Evolutionary conservation across 2,888 invertebrate species (phyloP), one percentile per base, ranked within the genome.

Genomic region (Eledone cirrhosa): DNA sequence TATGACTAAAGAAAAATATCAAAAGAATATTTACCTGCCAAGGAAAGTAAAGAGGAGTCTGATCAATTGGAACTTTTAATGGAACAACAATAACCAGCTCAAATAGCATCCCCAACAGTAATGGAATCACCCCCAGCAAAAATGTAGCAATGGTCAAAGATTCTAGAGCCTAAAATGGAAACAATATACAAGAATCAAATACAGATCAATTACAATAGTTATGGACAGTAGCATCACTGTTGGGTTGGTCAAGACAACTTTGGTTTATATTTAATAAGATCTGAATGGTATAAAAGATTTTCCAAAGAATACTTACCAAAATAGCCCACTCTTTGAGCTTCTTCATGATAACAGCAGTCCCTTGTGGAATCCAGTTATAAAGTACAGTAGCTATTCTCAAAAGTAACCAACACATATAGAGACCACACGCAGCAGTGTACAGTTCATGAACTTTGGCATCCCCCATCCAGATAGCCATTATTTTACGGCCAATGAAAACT

Each of bases 351-450:
- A 89, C 95, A 0, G 94, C 93, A 78, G 96, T 94, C 0, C 98
- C 98, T 86, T 95, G 95, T 0, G 97, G 97, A 84, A 97, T 92
- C 95, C 98, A 96, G 83, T 95, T 95, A 77, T 94, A 93, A 29
- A 96, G 93, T 67, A 98, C 92, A 14, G 95, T 94, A 29, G 95
- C 92, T 24, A 95, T 95, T 53, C 97, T 94, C 0, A 96, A 94
- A n/a, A 94, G 92, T 81, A 98, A 93, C 98, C 98, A 98, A 91
- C 97, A 97, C 24, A 97, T 93, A 91, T 99, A 99, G 83, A 97
- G 94, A 8, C 99, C 96, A 89, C 95, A 95, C 0, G 98, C 97
- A 0, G 97, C 96, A 0, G 98, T 98, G 90, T 99, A 99, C 7
- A 99, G 91, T 91, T 99, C 99, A 90, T 99, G 98, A 0, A 98